phyloP scores from a whole-genome alignment of 1,140 invertebrate species.

The Calliphora vicina region DNA sequence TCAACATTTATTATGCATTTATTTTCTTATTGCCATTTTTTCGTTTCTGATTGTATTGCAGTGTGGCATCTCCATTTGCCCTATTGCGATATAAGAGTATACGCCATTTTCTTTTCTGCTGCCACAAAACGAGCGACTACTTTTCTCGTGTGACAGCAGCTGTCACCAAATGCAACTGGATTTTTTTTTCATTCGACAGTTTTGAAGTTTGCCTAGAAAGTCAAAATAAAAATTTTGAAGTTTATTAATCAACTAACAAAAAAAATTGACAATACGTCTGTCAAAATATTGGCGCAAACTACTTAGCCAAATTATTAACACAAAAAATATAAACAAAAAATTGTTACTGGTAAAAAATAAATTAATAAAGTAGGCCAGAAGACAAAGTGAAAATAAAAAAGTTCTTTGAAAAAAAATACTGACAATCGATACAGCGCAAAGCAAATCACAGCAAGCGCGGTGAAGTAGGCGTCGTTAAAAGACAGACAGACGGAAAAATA shows the following conservation, averaged over 20 bases:
- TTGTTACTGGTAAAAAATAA: background rate
- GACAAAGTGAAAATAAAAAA: background rate
- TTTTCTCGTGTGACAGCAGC: background rate
- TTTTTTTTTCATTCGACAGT: background rate
- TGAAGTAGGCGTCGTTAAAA: constrained; percentile 21
- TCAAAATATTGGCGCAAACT: constrained; percentile 31
- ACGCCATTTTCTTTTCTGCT: constrained; percentile 6
- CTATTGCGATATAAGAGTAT: no score
- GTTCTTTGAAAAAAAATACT: background rate
- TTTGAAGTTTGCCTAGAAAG: constrained; percentile 7
- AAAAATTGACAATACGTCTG: constrained; percentile 21
- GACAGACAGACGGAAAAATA: background rate
- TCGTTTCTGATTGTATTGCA: background rate
- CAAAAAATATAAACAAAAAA: constrained; percentile 28
- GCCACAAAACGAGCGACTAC: background rate
- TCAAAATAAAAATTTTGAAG: constrained; percentile 12
- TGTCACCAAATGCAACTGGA: background rate
- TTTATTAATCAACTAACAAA: constrained; percentile 10
- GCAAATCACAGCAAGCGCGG: constrained; percentile 23
- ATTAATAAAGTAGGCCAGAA: constrained; percentile 15
- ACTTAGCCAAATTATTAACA: constrained; percentile 4
- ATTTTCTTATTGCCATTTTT: no score
- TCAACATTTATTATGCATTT: no score
- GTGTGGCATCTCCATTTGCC: background rate
- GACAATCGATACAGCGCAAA: constrained; percentile 15